These are phyloP conservation scores for Ellobium chinense DNA, from an alignment of 2,888 invertebrate genomes.

Conservation along the genomic window DNA sequence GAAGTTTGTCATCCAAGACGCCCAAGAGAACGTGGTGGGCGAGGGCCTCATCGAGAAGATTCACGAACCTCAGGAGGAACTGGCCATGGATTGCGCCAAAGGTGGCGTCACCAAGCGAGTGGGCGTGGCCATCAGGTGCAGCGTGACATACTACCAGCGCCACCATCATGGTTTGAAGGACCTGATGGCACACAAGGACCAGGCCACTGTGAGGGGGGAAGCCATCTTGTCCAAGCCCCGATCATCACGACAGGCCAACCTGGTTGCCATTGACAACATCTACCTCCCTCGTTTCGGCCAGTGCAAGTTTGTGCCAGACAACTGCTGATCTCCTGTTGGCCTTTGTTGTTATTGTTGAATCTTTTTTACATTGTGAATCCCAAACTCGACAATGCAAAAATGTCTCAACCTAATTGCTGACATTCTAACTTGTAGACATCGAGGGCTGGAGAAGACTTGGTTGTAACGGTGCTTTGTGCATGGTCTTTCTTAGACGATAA, in stretches of 20 bases:
- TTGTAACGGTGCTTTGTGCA: too few relatives aligned
- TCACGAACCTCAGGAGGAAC: conserved; percentile 58
- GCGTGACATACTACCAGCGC: conserved; percentile 56
- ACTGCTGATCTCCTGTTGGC: too few relatives aligned
- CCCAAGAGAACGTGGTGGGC: conserved; percentile 54
- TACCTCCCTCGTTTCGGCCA: conserved; percentile 24
- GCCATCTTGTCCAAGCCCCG: conserved; percentile 18
- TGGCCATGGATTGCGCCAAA: conserved; percentile 48
- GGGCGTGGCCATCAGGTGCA: conserved; percentile 58
- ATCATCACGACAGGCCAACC: background rate
- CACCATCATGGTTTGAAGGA: conserved; percentile 48
- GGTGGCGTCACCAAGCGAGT: conserved; percentile 54
- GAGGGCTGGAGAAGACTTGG: too few relatives aligned
- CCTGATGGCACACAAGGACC: background rate
- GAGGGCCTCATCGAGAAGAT: conserved; percentile 55
- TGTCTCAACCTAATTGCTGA: too few relatives aligned
- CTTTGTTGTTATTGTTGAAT: background rate
- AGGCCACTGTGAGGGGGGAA: conserved; percentile 31
- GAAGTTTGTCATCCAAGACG: conserved; percentile 85
- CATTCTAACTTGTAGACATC: too few relatives aligned
- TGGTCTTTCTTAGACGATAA: background rate
- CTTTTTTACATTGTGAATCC: too few relatives aligned
- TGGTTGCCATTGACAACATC: conserved; percentile 8
- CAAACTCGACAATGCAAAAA: background rate
- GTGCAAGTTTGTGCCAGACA: conserved; percentile 36